Evolutionary conservation across 2,113 vertebrate genomes (phyloP).

Genomic region (Pedetes capensis): DNA sequence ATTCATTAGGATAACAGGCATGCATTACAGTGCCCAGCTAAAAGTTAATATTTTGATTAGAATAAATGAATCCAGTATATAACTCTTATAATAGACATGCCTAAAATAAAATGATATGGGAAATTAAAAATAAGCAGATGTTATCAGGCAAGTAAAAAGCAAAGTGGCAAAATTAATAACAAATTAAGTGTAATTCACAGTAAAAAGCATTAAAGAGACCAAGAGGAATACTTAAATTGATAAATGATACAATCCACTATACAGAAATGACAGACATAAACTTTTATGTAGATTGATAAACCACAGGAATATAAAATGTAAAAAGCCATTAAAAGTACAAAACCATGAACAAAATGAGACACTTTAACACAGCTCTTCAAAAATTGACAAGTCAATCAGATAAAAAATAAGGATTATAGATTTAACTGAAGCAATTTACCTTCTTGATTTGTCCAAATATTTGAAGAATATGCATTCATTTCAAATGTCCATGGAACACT

Average conservation of each 20-base stretch:
- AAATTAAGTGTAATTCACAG: constrained; percentile 44
- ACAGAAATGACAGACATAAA: constrained; percentile 47
- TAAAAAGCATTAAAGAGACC: constrained; percentile 24
- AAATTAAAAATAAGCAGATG: constrained; percentile 42
- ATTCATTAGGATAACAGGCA: too few relatives aligned
- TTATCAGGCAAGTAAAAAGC: constrained; percentile 40
- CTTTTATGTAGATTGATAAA: constrained; percentile 32
- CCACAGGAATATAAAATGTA: background rate
- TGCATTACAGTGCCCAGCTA: too few relatives aligned
- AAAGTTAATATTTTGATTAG: constrained; percentile 40
- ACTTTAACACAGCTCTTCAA: background rate
- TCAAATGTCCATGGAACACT: background rate
- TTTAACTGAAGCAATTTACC: background rate
- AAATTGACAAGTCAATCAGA: background rate
- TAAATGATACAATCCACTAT: background rate
- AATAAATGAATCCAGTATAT: constrained; percentile 16
- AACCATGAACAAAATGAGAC: background rate
- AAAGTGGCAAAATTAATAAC: constrained; percentile 57
- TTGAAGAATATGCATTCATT: background rate
- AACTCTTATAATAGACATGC: constrained; percentile 23
- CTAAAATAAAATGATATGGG: constrained; percentile 26
- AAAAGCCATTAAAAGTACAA: background rate
- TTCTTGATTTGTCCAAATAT: background rate
- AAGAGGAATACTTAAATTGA: constrained; percentile 19
- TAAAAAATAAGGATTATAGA: background rate